These are phyloP conservation scores for Zaprionus ornatus DNA, from an alignment of 1,140 invertebrate genomes.

Conservation along the genomic window DNA sequence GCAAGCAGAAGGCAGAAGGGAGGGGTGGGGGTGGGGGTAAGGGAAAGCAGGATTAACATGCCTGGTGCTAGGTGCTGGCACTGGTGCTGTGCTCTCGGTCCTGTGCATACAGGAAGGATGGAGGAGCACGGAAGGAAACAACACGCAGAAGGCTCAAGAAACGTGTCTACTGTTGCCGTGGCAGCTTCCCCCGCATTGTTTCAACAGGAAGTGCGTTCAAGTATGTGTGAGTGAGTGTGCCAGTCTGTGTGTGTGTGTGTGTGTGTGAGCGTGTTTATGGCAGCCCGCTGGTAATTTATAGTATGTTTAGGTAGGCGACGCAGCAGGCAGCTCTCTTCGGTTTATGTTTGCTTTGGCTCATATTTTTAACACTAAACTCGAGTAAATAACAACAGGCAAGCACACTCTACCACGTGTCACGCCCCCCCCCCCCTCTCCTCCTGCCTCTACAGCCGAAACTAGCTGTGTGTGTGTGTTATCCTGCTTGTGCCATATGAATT, in stretches of 20 bases:
- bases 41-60: constrained; percentile 38
- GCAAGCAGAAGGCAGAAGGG: not conserved
- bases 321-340: constrained; percentile 32
- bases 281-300: constrained; percentile 61
- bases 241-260: not conserved
- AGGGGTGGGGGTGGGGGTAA: too few relatives aligned
- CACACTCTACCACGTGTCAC: not conserved
- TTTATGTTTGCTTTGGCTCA: constrained; percentile 57
- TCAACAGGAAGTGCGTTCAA: constrained; percentile 54
- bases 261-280: constrained; percentile 47
- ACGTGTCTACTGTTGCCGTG: constrained; percentile 55
- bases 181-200: constrained; percentile 34
- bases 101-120: constrained; percentile 43
- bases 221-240: constrained; percentile 9
- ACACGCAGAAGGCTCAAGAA: constrained; percentile 59
- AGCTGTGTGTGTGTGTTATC: not conserved
- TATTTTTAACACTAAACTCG: constrained; percentile 60
- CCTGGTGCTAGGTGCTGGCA: constrained; percentile 3
- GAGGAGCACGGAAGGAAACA: constrained; percentile 51
- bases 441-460: not conserved
- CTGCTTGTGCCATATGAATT: constrained; percentile 45
- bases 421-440: not conserved
- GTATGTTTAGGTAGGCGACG: constrained; percentile 48
- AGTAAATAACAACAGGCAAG: constrained; percentile 37
- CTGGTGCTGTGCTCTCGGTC: constrained; percentile 1